These are phyloP conservation scores for Apogon hyalosoma DNA, from an alignment of 2,797 vertebrate genomes.

Conservation along the genomic window DNA sequence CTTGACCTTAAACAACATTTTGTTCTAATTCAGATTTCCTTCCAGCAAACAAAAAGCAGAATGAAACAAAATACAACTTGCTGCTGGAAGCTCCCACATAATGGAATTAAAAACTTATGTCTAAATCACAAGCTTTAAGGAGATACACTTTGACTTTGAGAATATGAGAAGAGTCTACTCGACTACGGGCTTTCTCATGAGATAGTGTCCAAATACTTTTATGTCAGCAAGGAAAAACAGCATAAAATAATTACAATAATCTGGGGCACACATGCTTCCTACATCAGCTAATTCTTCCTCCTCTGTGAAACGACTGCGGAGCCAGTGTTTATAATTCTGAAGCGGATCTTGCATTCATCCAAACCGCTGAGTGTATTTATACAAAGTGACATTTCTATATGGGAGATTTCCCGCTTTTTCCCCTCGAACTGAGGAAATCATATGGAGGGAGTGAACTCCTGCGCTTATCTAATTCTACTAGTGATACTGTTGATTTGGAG, in stretches of 20 bases:
- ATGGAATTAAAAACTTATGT: conserved; percentile 81
- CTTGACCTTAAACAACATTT: conserved; percentile 81
- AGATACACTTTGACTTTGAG: conserved; percentile 57
- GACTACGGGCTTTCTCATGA: conserved; percentile 73
- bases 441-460: conserved; percentile 20
- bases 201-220: conserved; percentile 78
- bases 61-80: conserved; percentile 77
- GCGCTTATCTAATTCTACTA: conserved; percentile 35
- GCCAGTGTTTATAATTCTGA: conserved; percentile 76
- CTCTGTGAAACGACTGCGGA: conserved; percentile 67
- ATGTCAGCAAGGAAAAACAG: conserved; percentile 77
- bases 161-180: conserved; percentile 56
- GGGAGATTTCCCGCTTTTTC: conserved; percentile 49
- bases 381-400: conserved; percentile 77
- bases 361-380: conserved; percentile 74
- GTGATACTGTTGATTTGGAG: conserved; percentile 19
- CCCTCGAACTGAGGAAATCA: conserved; percentile 46
- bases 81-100: conserved; percentile 76
- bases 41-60: conserved; percentile 76
- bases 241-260: conserved; percentile 82
- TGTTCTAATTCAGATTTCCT: conserved; percentile 76
- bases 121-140: conserved; percentile 65
- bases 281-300: conserved; percentile 78
- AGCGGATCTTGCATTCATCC: conserved; percentile 70
- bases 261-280: conserved; percentile 80